phyloP scores from a whole-genome alignment of 1,140 invertebrate species.

The Drosophila malerkotliana region DNA sequence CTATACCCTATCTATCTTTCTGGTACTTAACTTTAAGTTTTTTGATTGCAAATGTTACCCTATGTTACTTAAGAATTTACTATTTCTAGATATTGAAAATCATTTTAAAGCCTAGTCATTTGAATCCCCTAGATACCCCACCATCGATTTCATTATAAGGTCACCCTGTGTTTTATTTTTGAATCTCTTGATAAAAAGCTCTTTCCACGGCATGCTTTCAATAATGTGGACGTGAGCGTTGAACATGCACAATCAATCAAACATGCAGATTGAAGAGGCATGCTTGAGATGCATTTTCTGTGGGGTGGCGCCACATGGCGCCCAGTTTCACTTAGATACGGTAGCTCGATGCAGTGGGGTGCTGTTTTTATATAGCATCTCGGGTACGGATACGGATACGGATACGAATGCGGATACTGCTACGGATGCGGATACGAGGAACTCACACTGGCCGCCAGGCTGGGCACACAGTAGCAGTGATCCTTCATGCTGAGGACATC shows the following conservation, averaged over 20 bases:
- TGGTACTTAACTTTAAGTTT: no score
- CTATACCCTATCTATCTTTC: no score
- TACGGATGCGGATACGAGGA: conserved; percentile 32
- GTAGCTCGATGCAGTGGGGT: conserved; percentile 52
- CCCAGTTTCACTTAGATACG: conserved; percentile 47
- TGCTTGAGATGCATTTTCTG: conserved; percentile 33
- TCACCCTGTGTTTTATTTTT: conserved; percentile 46
- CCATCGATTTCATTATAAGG: conserved; percentile 17
- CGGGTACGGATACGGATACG: conserved; percentile 9
- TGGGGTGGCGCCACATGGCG: conserved; percentile 34
- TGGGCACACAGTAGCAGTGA: conserved; percentile 82
- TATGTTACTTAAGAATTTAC: no score
- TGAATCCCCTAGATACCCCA: background rate
- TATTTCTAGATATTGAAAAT: no score
- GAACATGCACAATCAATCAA: conserved; percentile 48
- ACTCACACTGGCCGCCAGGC: conserved; percentile 83
- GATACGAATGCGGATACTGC: conserved; percentile 19
- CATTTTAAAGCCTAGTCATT: background rate
- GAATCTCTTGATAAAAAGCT: conserved; percentile 33
- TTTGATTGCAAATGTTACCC: no score
- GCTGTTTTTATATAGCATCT: conserved; percentile 10
- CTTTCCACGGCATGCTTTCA: conserved; percentile 37
- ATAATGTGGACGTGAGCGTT: conserved; percentile 37
- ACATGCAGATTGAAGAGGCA: conserved; percentile 62
- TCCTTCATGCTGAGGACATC: conserved; percentile 79